These are phyloP conservation scores for Neodiprion fabricii DNA, from an alignment of 1,140 invertebrate species.

Conservation along the genomic window DNA sequence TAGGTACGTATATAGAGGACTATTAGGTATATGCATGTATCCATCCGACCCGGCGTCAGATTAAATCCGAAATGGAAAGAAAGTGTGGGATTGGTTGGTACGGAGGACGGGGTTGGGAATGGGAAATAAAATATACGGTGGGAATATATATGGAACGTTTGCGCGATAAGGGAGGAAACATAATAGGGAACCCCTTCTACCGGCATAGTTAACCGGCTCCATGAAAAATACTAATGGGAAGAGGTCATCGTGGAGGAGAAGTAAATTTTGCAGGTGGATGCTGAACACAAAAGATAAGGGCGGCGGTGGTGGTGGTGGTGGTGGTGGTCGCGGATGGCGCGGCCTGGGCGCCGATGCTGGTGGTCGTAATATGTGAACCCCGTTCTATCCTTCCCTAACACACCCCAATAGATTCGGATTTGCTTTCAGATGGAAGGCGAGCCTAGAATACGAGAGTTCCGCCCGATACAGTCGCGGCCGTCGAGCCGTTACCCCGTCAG, in stretches of 20 bases:
- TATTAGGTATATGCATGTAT: too few relatives aligned
- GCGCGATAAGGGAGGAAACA: constrained; percentile 53
- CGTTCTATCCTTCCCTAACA: not conserved
- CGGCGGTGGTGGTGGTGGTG: not conserved
- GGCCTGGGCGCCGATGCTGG: not conserved
- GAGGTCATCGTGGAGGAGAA: constrained; percentile 45
- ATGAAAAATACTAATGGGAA: constrained; percentile 58
- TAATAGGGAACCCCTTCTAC: constrained; percentile 47
- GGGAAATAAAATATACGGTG: too few relatives aligned
- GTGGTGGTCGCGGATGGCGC: not conserved
- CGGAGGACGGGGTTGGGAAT: too few relatives aligned
- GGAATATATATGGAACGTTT: constrained; percentile 42
- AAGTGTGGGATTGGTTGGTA: too few relatives aligned
- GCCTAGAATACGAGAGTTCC: not conserved
- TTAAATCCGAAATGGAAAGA: too few relatives aligned
- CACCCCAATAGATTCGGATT: constrained; percentile 1
- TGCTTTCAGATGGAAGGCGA: constrained; percentile 4
- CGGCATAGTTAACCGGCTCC: constrained; percentile 42
- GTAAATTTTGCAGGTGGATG: constrained; percentile 53
- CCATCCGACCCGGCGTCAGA: too few relatives aligned
- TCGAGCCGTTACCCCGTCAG: too few relatives aligned
- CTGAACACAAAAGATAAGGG: constrained; percentile 29
- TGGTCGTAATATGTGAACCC: constrained; percentile 14
- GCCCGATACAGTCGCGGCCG: not conserved
- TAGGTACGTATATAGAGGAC: too few relatives aligned